Conservation (phyloP, 1,140 invertebrate species). For the Neodiprion lecontei region DNA sequence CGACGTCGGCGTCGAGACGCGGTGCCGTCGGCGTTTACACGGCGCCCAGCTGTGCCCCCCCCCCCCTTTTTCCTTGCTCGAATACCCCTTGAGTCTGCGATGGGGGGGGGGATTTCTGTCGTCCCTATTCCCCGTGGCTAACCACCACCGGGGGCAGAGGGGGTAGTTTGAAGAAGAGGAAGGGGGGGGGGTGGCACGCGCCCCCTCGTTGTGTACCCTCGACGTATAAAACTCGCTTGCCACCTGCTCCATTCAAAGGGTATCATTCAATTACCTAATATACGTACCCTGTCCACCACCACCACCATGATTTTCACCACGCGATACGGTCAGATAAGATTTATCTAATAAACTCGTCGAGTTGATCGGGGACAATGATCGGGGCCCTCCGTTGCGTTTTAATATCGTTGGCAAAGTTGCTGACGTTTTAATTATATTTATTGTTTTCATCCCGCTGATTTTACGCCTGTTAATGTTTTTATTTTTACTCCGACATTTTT, state of each 20-base stretch:
- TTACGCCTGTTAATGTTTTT: no score
- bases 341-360: neutral
- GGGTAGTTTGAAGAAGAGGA: conserved; percentile 18
- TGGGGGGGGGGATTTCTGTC: no score
- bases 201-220: conserved; percentile 48
- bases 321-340: neutral
- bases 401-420: neutral
- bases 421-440: no score
- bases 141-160: neutral
- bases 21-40: conserved; percentile 40
- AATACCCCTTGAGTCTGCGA: no score
- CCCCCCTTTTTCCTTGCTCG: no score
- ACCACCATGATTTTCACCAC: conserved; percentile 13
- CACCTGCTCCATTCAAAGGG: conserved; percentile 32
- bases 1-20: neutral
- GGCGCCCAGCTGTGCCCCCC: conserved; percentile 47
- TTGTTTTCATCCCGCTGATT: no score
- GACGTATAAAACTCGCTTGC: neutral
- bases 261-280: conserved; percentile 41
- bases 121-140: neutral
- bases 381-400: neutral
- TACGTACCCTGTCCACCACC: conserved; percentile 22
- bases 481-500: no score
- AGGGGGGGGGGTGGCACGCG: conserved; percentile 49
- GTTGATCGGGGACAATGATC: neutral